Conservation (phyloP, 2,113 vertebrate species). For the Poeciliopsis retropinna region DNA sequence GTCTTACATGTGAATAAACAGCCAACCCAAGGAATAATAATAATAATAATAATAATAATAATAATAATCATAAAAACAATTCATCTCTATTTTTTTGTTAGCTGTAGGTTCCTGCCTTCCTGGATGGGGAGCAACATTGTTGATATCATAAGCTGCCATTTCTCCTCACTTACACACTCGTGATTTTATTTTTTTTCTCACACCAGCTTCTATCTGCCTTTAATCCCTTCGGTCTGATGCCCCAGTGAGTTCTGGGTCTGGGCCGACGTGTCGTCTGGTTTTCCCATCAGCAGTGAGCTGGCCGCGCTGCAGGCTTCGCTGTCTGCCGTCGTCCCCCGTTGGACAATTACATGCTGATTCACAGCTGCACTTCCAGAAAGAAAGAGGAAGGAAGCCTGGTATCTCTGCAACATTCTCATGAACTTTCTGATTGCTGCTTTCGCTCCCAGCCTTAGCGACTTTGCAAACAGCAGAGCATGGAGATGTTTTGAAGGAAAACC, state of each 20-base stretch:
- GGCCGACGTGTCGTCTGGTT: background rate
- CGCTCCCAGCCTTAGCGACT: background rate
- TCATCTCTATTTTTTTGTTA: no score
- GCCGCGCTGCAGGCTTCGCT: background rate
- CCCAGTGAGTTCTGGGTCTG: background rate
- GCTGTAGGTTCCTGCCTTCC: no score
- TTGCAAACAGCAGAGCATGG: background rate
- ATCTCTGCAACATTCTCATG: background rate
- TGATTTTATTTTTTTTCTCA: background rate
- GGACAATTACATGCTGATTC: constrained; percentile 14
- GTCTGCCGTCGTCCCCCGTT: background rate
- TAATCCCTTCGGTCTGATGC: background rate
- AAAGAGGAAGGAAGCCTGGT: background rate
- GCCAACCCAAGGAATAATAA: no score
- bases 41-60: no score
- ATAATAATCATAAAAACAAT: no score
- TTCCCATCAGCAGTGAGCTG: background rate
- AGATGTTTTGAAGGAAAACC: background rate
- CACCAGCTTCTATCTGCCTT: background rate
- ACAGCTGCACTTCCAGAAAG: constrained; percentile 12
- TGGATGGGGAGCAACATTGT: no score
- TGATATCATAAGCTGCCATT: background rate
- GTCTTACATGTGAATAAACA: no score
- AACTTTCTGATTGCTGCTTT: constrained; percentile 11
- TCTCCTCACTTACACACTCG: background rate